Base-by-base conservation (phyloP, 2,888 invertebrate genomes). In the Mechanitis messenoides region DNA sequence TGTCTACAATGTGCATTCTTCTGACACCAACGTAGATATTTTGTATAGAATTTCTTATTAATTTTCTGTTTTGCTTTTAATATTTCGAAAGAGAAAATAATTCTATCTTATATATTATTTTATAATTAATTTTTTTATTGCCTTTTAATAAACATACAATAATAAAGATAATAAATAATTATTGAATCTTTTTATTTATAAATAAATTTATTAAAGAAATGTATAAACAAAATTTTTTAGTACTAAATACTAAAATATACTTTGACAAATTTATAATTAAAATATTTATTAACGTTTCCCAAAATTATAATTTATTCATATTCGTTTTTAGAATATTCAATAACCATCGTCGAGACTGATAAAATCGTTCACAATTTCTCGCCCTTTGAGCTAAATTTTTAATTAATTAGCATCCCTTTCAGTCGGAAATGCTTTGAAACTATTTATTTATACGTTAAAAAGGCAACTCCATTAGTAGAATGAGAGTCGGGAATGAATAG, bases 401-500 rank as follows among this genome's bases (percentile, higher is more conserved):
- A 84, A 85, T 85, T 85, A 85, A 84, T 83, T 84, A 85, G 75
- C 74, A 69, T 69, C 77, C 75, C 74, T 79, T 78, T 68, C 65
- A 67, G 62, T 67, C 69, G 67, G 67, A 69, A 69, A 64, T 70
- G 73, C 78, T 82, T 79, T 77, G 76, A 71, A 73, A 81, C 76
- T 85, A 81, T 83, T 84, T 83, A 84, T 82, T 83, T 78, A 76
- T 79, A 83, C 81, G 79, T 81, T 79, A 75, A 85, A 85, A 85
- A 85, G 83, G 84, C 84, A 80, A 82, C 80, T 84, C 89, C 88
- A 88, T 89, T 88, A 88, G 85, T 71, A 77, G 80, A 87, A 87
- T 87, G 88, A 87, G 77, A 78, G 77, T 73, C 76, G 76, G 73
- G 74, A 74, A 78, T 84, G 86, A 86, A 87, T 83, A 77, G 83